Conservation (phyloP, 2,797 vertebrate species). For the Threskiornis aethiopicus region DNA sequence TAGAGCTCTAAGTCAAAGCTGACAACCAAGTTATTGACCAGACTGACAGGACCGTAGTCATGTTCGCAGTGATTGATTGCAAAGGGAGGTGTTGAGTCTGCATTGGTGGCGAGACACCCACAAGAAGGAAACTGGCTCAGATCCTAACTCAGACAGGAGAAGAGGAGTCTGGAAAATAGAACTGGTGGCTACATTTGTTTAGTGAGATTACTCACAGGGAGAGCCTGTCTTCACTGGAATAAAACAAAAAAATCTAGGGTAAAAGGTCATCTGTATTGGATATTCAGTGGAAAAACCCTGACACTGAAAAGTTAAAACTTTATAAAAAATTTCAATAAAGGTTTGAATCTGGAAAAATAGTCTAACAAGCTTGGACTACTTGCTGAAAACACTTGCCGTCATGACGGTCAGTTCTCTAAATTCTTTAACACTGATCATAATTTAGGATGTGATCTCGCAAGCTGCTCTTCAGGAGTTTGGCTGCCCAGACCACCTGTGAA, state of each 20-base stretch:
- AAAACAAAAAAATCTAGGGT: background rate
- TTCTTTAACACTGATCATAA: background rate
- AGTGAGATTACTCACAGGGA: background rate
- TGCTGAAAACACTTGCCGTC: background rate
- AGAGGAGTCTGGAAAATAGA: background rate
- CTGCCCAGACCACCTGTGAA: background rate
- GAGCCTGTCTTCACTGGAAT: background rate
- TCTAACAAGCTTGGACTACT: background rate
- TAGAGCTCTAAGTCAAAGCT: background rate
- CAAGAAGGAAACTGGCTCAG: background rate
- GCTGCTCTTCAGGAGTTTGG: background rate
- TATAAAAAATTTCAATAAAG: background rate
- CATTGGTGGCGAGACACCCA: accelerated
- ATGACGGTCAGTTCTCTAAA: background rate
- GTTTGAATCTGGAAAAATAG: background rate
- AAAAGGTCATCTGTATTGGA: background rate
- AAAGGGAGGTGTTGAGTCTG: background rate
- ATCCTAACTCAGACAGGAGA: background rate
- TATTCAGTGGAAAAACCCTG: background rate
- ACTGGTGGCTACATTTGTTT: background rate
- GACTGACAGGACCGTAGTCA: accelerated
- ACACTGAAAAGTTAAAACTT: background rate
- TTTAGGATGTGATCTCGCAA: background rate
- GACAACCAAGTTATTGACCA: background rate
- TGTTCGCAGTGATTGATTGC: background rate